These are phyloP conservation scores for Cosmia pyralina DNA, from an alignment of 2,888 invertebrate species.

Conservation along the genomic window DNA sequence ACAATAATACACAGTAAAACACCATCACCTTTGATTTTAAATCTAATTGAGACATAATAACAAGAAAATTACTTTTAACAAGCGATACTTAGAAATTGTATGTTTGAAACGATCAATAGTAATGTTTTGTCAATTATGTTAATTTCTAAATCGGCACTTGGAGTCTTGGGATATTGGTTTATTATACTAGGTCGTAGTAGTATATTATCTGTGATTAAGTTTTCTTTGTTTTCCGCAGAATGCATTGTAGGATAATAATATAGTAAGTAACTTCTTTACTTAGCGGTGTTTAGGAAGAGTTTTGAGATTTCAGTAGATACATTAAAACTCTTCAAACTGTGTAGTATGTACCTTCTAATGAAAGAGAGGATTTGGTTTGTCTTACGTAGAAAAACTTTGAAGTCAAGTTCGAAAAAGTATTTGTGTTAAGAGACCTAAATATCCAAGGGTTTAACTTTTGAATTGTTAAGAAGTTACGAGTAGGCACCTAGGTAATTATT, in stretches of 20 bases:
- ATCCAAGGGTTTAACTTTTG: neutral
- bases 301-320: too few relatives aligned
- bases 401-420: neutral
- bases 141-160: slow-evolving; percentile 34
- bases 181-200: too few relatives aligned
- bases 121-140: slow-evolving; percentile 37
- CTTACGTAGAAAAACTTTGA: neutral
- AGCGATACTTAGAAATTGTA: slow-evolving; percentile 60
- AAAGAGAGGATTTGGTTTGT: neutral
- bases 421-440: neutral
- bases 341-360: neutral
- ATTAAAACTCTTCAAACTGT: neutral
- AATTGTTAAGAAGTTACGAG: neutral
- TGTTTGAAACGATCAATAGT: slow-evolving; percentile 33
- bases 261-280: neutral
- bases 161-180: slow-evolving; percentile 21
- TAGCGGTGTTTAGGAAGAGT: too few relatives aligned
- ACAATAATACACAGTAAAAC: slow-evolving; percentile 29
- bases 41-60: slow-evolving; percentile 70
- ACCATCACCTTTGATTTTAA: slow-evolving; percentile 50
- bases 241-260: neutral
- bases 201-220: too few relatives aligned
- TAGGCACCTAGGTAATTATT: neutral
- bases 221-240: neutral
- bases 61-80: slow-evolving; percentile 54